Base-by-base conservation (phyloP, 2,888 invertebrate genomes). In the Spodoptera picta region DNA sequence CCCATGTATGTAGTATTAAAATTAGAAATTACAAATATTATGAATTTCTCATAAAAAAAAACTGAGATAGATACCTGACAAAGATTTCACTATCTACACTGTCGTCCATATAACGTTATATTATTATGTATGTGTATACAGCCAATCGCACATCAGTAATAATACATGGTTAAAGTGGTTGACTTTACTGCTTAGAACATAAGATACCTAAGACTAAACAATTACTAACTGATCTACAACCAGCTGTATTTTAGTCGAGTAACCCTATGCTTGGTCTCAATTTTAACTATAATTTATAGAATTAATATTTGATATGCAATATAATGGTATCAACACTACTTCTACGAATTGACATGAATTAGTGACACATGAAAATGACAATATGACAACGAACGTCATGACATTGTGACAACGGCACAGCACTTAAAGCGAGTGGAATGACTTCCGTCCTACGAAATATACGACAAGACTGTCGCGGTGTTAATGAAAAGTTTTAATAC, bases 361-460 rank as follows among this genome's bases (percentile, higher is more conserved):
- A 61, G 59, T 63, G 65, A 65, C 14, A 65, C 14, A 42, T 54
- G 56, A 31, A 41, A 66, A 65, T 73, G 65, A 73, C 51, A 48
- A 58, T 48, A 55, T 56, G 55, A 65, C 48, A 53, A 50, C 19
- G 47, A 36, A 58, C 23, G 63, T 76, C 81, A 83, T 83, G 85
- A 86, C 86, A 88, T 84, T 87, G 85, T 82, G 80, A 77, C 83
- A 87, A 80, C 79, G 73, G 63, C 67, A 69, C 69, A 78, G 81
- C 83, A 82, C 83, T 84, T 87, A 87, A 88, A 90, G 88, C 90
- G 77, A 89, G 65, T 90, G 90, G 92, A 92, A 92, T 91, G 90
- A 88, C 73, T 62, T 81, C 81, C 80, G 81, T 77, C 81, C 79
- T 87, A 87, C 75, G 51, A 81, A 85, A 81, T 83, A 87, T 67